Base-by-base conservation (phyloP, 2,888 invertebrate species). In the Patella caerulea region DNA sequence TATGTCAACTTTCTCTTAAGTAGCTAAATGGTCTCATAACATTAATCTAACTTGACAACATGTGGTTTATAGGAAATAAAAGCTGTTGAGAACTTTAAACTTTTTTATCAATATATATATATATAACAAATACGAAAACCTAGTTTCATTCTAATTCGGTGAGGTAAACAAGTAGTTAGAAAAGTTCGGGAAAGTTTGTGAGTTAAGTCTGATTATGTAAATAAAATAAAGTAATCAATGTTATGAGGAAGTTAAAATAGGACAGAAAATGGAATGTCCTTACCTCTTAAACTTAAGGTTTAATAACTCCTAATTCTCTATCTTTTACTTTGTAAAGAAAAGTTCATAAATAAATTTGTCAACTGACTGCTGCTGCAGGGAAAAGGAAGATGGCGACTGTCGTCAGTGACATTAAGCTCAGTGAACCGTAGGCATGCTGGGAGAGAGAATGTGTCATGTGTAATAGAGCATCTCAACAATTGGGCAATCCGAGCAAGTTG, bases 371-470 rank as follows among this genome's bases (percentile, higher is more conserved):
- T 55, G 34, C n/a, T 17, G 72, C n/a, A 45, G 65, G 65, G 19
- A 52, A 52, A 65, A 69, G 52, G 24, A 70, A 71, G 54, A 72
- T 76, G 71, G 55, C 71, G 72, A 55, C 71, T 34, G 72, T 71
- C 76, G 72, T 76, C 76, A 55, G 70, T 53, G 71, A 72, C 72
- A 76, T 72, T 76, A 59, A 52, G 71, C 71, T 56, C 71, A 53
- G 45, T 69, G 69, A 69, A 53, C n/a, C 53, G 15, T 69, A 45
- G 29, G 69, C 17, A 53, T 54, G 19, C 15, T 19, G 45, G 54
- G 53, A 65, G 55, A 70, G 71, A 71, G 53, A 71, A 52, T 76
- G 56, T 72, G 55, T 34, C 45, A 45, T 45, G 45, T 45, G 45
- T 45, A 45, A 56, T 56, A 52, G 72, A 72, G 54, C 54, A 53